Conservation (phyloP, 2,797 vertebrate species). For the Sebastes kiyomatsui region DNA sequence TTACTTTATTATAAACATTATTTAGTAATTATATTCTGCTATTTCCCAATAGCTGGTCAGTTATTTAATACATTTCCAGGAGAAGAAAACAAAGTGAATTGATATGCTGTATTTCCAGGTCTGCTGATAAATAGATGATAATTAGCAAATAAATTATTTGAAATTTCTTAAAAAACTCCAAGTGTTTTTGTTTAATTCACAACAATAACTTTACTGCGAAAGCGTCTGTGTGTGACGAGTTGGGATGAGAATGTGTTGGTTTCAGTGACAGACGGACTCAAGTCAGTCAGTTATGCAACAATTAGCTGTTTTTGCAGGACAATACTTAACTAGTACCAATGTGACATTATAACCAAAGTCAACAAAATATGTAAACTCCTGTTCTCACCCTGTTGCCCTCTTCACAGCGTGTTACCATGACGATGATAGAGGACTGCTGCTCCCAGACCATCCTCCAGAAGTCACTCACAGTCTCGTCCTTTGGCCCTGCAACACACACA, state of each 20-base stretch:
- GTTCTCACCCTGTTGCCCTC: slow-evolving; percentile 92
- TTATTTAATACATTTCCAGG: too few relatives aligned
- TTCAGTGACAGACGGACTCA: background rate
- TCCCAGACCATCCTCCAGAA: slow-evolving; percentile 99
- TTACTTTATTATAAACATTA: too few relatives aligned
- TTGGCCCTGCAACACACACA: slow-evolving; percentile 85
- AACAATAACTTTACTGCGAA: too few relatives aligned
- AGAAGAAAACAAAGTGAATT: too few relatives aligned
- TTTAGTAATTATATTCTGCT: too few relatives aligned
- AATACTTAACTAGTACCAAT: accelerated
- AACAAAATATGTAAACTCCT: background rate
- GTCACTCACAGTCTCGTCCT: slow-evolving; percentile 92
- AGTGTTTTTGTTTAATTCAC: too few relatives aligned
- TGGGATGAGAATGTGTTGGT: too few relatives aligned
- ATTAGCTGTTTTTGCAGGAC: background rate
- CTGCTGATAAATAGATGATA: too few relatives aligned
- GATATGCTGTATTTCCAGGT: too few relatives aligned
- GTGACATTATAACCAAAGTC: background rate
- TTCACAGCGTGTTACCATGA: slow-evolving; percentile 98
- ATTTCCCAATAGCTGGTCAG: too few relatives aligned
- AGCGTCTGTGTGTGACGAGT: too few relatives aligned
- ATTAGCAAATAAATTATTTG: accelerated
- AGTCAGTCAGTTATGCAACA: background rate
- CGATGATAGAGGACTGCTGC: slow-evolving; percentile 94
- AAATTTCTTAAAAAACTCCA: too few relatives aligned